Evolutionary conservation across 2,113 vertebrate species (phyloP), one percentile per base, ranked within the genome.

Genomic region (Andinoacara biseriatus): DNA sequence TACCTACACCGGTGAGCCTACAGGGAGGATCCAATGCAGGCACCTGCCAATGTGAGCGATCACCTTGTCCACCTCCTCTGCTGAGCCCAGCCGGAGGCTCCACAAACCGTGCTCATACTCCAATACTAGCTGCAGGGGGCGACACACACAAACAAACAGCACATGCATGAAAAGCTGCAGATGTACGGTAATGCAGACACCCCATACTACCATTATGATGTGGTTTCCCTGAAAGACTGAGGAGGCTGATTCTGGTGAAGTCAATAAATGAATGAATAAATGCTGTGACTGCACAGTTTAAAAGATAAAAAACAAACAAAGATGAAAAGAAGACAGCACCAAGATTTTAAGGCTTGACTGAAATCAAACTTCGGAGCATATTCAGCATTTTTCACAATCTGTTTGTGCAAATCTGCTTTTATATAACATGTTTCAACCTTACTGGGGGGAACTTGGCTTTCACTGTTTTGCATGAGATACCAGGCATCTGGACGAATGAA

Each of bases 41-140:
- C 96, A 96, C 83, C 90, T 93, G 76, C 97, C 98, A 0, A 99
- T 95, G 88, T 97, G 96, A 1, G 95, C 96, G 89, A 99, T 93
- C 74, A 98, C 96, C 43, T 98, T 96, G 3, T 96, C 96, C 86
- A 96, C 96, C 0, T 98, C 97, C 69, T 97, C 97, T 0, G 92
- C 93, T 0, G 97, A 96, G 0, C 89, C 88, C 90, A 98, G 94
- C 87, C 95, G 96, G 93, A 99, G 94, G 83, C 92, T 95, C 87
- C 97, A 88, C 38, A 86, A 95, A n/a, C 95, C 96, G 26, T 96
- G 97, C 80, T 98, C 97, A 1, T 95, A 95, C 87, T 99, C 97
- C 87, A 99, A 84, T 33, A 96, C 87, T 94, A 99, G 52, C 98
- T 99, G 94, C 35, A 95, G 95, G 88, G 69, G 89, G 87, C 46